A percentile compares a stretch with the other conserved stretches of the same genome.
Evolutionary conservation across 2,888 invertebrate species (phyloP).

Genomic region (Xestia xanthographa): DNA sequence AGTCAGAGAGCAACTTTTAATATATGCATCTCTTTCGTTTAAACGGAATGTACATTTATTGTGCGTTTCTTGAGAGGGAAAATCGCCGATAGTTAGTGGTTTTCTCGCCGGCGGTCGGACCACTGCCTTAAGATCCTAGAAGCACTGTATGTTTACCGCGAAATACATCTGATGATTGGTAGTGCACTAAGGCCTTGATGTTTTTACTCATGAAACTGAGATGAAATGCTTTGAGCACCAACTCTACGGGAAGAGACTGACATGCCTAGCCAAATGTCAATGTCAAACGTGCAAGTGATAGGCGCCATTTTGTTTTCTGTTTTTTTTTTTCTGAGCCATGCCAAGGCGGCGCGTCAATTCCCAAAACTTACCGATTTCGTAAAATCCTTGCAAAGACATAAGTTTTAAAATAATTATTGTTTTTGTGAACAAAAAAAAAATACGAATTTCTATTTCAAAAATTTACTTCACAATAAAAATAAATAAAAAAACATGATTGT

Average conservation of each 20-base stretch:
- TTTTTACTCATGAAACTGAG: conserved; percentile 21
- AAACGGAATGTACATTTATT: no score
- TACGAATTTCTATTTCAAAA: conserved; percentile 44
- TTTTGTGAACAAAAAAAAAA: conserved; percentile 48
- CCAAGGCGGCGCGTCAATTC: conserved; percentile 61
- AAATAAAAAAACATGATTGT: conserved; percentile 59
- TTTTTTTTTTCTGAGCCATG: conserved; percentile 69
- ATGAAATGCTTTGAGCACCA: conserved; percentile 56
- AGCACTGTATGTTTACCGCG: not conserved
- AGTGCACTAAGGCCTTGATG: not conserved
- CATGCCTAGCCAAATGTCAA: conserved; percentile 58
- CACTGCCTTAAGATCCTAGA: no score
- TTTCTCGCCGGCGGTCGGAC: no score
- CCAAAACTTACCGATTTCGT: conserved; percentile 86
- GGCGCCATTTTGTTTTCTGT: conserved; percentile 57
- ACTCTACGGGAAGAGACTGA: conserved; percentile 41
- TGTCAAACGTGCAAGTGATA: conserved; percentile 59
- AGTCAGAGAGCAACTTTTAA: no score
- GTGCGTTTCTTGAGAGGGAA: no score
- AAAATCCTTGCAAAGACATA: conserved; percentile 83
- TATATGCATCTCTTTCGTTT: no score
- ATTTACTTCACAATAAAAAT: conserved; percentile 51
- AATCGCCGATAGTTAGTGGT: no score
- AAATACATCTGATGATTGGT: not conserved
- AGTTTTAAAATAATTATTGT: conserved; percentile 62